phyloP scores from a whole-genome alignment of 2,888 invertebrate genomes.

The Cataglyphis livida region DNA sequence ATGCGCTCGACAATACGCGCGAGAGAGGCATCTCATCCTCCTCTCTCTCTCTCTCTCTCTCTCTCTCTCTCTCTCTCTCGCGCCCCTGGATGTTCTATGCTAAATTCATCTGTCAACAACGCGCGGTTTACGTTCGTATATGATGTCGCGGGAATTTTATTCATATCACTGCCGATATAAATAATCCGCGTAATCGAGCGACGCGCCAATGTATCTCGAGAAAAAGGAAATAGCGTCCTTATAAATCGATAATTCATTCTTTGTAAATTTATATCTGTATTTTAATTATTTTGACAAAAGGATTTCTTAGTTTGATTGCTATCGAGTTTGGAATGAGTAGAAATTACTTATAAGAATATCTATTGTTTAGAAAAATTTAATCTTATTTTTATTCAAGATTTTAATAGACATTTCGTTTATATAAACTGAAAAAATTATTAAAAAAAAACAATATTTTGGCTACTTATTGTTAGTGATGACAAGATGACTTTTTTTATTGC shows the following conservation, averaged over 20 bases:
- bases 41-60: not conserved
- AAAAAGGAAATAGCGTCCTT: not conserved
- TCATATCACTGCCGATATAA: not conserved
- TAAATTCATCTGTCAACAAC: constrained; percentile 48
- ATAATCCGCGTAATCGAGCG: constrained; percentile 33
- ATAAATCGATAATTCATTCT: not conserved
- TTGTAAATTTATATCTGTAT: not conserved
- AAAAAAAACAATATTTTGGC: too few species aligned
- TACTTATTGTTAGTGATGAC: too few species aligned
- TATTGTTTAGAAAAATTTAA: too few species aligned
- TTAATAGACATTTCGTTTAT: not conserved
- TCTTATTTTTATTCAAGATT: too few species aligned
- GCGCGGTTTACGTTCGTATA: not conserved
- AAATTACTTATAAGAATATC: not conserved
- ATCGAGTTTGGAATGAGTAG: not conserved
- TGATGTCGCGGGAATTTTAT: constrained; percentile 21
- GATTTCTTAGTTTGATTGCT: not conserved
- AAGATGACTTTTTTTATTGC: too few species aligned
- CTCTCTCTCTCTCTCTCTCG: too few species aligned
- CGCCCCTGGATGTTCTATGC: too few species aligned
- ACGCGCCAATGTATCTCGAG: not conserved
- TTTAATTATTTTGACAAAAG: not conserved
- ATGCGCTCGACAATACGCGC: not conserved
- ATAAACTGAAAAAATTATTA: too few species aligned
- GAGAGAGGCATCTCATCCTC: not conserved